These are phyloP conservation scores for Pipistrellus pygmaeus DNA, from an alignment of 2,797 vertebrate species.

Conservation along the genomic window DNA sequence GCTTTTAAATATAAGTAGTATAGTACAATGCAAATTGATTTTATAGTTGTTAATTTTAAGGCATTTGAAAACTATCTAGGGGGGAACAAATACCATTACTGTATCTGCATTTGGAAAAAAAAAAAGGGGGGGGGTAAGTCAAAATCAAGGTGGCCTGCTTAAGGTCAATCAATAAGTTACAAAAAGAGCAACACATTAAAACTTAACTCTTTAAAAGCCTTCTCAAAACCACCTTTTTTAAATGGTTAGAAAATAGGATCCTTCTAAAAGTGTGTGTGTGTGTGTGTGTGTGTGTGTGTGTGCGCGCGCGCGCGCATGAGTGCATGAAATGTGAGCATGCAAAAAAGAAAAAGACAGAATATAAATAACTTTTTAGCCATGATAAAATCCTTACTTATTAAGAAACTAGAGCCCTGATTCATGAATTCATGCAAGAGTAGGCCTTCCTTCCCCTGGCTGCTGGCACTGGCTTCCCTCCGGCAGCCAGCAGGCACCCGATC, in stretches of 20 bases:
- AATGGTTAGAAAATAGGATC: not conserved
- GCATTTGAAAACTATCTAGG: constrained; percentile 6
- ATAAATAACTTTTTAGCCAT: not conserved
- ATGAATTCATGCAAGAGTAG: no score
- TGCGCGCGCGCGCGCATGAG: no score
- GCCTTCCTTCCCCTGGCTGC: no score
- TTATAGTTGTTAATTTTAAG: constrained; percentile 31
- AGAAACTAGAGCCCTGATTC: not conserved
- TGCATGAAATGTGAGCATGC: not conserved
- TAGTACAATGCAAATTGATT: not conserved
- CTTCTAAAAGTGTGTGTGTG: not conserved
- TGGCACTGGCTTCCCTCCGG: no score
- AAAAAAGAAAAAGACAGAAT: not conserved
- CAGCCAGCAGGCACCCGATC: no score
- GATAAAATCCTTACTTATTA: constrained; percentile 22
- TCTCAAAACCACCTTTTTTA: constrained; percentile 45
- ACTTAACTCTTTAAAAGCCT: constrained; percentile 22
- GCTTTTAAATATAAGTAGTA: constrained; percentile 21
- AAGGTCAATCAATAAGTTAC: not conserved
- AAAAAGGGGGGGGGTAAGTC: not conserved
- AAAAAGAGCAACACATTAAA: constrained; percentile 43
- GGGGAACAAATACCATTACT: not conserved
- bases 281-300: not conserved
- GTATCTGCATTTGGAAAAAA: not conserved
- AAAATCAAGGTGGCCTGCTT: not conserved